phyloP scores from a whole-genome alignment of 2,797 vertebrate species.

The Lacerta viridis region DNA sequence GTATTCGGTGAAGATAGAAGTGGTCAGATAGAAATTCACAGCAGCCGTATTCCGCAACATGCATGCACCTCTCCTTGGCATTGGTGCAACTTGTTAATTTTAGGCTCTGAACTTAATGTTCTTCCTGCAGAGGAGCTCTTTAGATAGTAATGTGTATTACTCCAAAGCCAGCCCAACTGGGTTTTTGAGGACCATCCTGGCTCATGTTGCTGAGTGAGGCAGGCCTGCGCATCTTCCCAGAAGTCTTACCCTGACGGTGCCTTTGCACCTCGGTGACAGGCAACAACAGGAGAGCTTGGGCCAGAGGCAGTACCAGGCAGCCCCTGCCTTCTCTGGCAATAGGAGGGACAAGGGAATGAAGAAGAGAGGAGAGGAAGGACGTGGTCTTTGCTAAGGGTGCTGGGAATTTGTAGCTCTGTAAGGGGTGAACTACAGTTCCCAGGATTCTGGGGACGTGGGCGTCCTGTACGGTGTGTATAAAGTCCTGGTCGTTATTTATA shows the following conservation, averaged over 20 bases:
- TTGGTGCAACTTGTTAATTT: neutral
- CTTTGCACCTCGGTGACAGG: neutral
- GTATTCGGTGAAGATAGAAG: neutral
- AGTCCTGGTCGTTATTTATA: slow-evolving; percentile 17
- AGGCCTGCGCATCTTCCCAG: neutral
- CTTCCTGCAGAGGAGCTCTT: neutral
- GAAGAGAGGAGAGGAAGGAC: neutral
- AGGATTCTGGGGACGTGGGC: no score
- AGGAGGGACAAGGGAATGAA: neutral
- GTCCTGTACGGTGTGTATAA: no score
- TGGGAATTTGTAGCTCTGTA: no score
- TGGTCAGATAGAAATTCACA: neutral
- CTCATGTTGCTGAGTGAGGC: neutral
- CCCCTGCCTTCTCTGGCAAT: no score
- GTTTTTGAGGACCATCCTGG: neutral
- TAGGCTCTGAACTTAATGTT: neutral
- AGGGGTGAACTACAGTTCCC: no score
- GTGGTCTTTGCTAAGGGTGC: no score
- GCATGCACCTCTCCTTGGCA: neutral
- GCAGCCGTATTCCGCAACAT: neutral
- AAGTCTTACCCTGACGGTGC: neutral
- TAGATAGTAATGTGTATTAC: neutral
- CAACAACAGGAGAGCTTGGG: neutral
- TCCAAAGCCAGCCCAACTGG: neutral
- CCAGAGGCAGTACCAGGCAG: neutral